Evolutionary conservation across 2,888 invertebrate species (phyloP).

Genomic region (Invenusta paracnida): DNA sequence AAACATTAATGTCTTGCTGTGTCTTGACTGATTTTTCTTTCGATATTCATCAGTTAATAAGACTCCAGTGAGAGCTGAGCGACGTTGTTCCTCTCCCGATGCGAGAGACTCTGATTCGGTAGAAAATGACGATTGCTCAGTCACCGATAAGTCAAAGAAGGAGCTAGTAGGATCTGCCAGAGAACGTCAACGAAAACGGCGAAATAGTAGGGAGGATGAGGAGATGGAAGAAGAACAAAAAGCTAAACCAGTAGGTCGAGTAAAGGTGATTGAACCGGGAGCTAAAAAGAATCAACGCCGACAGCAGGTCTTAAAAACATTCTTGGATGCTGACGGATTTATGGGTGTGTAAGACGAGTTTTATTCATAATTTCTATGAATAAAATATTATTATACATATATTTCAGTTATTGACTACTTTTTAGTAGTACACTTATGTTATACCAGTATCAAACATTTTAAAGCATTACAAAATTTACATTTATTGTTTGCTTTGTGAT

Average conservation of each 20-base stretch:
- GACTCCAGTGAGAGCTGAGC: too few species aligned
- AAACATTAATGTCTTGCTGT: too few species aligned
- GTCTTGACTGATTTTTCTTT: too few species aligned
- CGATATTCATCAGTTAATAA: too few species aligned
- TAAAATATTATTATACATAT: not conserved
- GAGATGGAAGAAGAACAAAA: not conserved
- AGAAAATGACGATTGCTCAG: too few species aligned
- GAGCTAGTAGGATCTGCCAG: too few species aligned
- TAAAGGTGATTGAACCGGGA: not conserved
- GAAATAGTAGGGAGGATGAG: too few species aligned
- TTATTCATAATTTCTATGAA: not conserved
- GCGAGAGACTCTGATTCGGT: too few species aligned
- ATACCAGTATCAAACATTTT: not conserved
- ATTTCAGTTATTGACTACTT: not conserved
- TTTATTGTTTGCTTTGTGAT: too few species aligned
- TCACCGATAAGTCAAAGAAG: too few species aligned
- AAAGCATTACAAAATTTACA: not conserved
- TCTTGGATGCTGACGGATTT: not conserved
- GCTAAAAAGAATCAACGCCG: not conserved
- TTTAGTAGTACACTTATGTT: not conserved
- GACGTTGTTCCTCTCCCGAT: too few species aligned
- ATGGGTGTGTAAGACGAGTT: not conserved
- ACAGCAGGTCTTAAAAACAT: not conserved
- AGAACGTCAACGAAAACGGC: too few species aligned
- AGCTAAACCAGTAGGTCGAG: not conserved